phyloP scores from a whole-genome alignment of 2,113 vertebrate genomes.

The Progne subis region DNA sequence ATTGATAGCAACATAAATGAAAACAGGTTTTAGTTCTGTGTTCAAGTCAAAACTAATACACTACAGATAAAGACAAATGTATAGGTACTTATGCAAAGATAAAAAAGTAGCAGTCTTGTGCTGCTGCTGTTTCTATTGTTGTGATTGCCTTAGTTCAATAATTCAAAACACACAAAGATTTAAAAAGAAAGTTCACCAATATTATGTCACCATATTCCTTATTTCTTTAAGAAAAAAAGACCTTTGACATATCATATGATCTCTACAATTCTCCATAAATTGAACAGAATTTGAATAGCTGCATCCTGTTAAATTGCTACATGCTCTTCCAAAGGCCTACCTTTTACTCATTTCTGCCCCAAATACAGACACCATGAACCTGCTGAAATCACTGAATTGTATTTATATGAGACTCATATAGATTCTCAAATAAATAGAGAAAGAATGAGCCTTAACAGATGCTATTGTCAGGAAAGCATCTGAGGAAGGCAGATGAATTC shows the following conservation, averaged over 20 bases:
- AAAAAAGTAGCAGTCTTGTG: background rate
- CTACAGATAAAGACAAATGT: background rate
- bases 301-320: background rate
- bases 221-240: background rate
- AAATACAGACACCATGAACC: background rate
- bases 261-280: background rate
- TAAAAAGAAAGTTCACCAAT: background rate
- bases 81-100: background rate
- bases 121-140: background rate
- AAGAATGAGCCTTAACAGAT: background rate
- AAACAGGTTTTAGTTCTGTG: background rate
- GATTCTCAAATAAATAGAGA: background rate
- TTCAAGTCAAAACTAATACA: background rate
- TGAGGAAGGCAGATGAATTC: background rate
- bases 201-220: background rate
- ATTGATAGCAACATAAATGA: background rate
- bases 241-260: background rate
- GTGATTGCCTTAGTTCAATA: background rate
- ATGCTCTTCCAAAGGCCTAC: background rate
- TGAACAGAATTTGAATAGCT: background rate
- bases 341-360: background rate
- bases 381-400: background rate
- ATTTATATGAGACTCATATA: background rate
- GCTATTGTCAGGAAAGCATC: background rate
- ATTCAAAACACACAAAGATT: background rate